Percentiles rank a stretch among this genome's conserved stretches.
Evolutionary conservation across 2,888 invertebrate genomes (phyloP).

Genomic region (Hirudinaria manillensis): DNA sequence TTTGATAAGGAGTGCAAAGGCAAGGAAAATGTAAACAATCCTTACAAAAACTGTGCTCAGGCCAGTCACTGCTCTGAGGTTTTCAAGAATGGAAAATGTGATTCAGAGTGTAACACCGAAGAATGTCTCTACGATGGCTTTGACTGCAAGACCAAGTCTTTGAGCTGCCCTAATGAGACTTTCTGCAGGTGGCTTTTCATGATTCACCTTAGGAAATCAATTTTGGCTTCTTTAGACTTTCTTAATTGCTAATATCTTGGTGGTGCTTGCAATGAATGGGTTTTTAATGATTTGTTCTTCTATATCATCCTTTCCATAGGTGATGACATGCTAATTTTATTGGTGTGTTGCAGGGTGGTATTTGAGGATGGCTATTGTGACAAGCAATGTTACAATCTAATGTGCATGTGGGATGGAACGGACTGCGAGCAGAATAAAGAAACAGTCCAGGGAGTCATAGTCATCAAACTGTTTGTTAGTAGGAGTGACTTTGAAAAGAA

Average conservation of each 20-base stretch:
- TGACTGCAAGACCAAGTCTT: constrained; percentile 69
- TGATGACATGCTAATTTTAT: background rate
- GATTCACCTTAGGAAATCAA: background rate
- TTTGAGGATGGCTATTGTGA: constrained; percentile 92
- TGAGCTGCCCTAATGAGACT: constrained; percentile 74
- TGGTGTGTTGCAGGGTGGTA: constrained; percentile 64
- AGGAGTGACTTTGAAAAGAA: background rate
- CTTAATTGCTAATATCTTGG: too few relatives aligned
- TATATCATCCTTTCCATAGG: background rate
- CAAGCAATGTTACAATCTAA: constrained; percentile 88
- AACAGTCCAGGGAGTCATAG: constrained; percentile 1
- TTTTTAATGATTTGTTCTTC: background rate
- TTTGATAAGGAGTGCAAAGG: background rate
- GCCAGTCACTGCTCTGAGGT: constrained; percentile 71
- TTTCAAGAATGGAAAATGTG: constrained; percentile 81
- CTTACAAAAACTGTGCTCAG: constrained; percentile 7
- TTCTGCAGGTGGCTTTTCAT: constrained; percentile 69
- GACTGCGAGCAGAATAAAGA: constrained; percentile 63
- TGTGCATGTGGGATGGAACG: constrained; percentile 94
- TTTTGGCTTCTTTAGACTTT: background rate
- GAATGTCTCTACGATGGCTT: constrained; percentile 91
- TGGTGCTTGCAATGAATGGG: background rate
- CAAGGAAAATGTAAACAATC: background rate
- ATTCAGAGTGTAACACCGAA: constrained; percentile 84
- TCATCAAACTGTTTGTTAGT: background rate